Evolutionary conservation across 2,888 invertebrate genomes (phyloP).

Genomic region (Leptarthrus brevirostris): DNA sequence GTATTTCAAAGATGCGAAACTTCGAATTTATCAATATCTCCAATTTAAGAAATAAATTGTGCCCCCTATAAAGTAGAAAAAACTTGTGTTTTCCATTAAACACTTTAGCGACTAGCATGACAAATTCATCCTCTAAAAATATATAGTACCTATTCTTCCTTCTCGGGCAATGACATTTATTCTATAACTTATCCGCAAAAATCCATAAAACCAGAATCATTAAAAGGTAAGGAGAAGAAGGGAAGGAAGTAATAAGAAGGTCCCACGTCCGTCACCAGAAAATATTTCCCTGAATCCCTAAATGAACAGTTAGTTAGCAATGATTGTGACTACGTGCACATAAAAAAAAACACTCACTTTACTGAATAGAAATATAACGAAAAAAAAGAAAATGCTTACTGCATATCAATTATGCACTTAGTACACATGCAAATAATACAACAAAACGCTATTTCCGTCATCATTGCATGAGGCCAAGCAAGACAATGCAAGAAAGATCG

Average conservation of each 20-base stretch:
- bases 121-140: no score
- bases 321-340: slow-evolving; percentile 19
- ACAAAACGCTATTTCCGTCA: slow-evolving; percentile 43
- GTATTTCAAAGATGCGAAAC: no score
- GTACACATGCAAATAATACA: slow-evolving; percentile 39
- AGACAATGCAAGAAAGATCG: neutral
- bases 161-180: no score
- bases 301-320: slow-evolving; percentile 41
- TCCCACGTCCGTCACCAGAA: slow-evolving; percentile 23
- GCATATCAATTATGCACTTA: slow-evolving; percentile 46
- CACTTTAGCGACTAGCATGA: no score
- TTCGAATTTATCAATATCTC: no score
- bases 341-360: slow-evolving; percentile 8
- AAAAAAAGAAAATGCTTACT: neutral
- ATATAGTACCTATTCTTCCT: no score
- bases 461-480: neutral
- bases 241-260: neutral
- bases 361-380: slow-evolving; percentile 12
- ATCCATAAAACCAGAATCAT: no score
- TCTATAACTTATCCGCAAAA: no score
- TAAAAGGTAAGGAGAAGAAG: no score
- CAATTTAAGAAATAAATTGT: no score
- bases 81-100: no score
- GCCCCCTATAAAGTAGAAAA: no score
- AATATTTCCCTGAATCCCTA: slow-evolving; percentile 41